Evolutionary conservation across 2,888 invertebrate species (phyloP), one percentile per base, ranked within the genome.

Genomic region (Tiliacea citrago): DNA sequence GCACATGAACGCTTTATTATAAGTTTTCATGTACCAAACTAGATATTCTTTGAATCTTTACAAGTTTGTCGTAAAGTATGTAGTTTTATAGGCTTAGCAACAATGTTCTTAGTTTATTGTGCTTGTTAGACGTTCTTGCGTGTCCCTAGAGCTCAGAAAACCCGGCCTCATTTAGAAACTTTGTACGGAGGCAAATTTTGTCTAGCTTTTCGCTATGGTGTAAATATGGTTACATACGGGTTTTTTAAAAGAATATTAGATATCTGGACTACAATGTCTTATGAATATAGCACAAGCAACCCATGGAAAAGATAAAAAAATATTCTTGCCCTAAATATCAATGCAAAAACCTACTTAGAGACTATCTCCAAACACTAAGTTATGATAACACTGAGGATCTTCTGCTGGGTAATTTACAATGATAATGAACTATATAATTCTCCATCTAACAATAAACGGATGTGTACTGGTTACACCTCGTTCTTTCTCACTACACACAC

Each of bases 71-170:
- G 61, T 68, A 57, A 75, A 62, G 39, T 69, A 29, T 45, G 63
- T 71, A 81, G 71, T 68, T 76, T 71, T 76, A 68, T 55, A 60
- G 51, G 63, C 71, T 80, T 66, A 24, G 55, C n/a, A 24, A 72
- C 57, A 66, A 57, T 51, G 18, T 68, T 60, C 3, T 39, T 63
- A 35, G 82, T 82, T 71, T 76, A 75, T 68, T 21, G 51, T 35
- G 42, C 16, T 65, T 57, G 12, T 6, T 63, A 53, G 66, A 75
- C 1, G 24, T 62, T 45, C 24, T 65, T 57, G 55, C 60, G 72
- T 72, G 72, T 68, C 68, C 9, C 62, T 16, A 5, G 65, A 35
- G 72, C 21, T 29, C 18, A 35, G 55, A 68, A 82, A 81, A 77
- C 61, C 4, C 0, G 8, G 21, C n/a, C 10, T 63, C 5, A 66